Evolutionary conservation across 1,140 invertebrate species (phyloP).

Genomic region (Hypothenemus hampei): DNA sequence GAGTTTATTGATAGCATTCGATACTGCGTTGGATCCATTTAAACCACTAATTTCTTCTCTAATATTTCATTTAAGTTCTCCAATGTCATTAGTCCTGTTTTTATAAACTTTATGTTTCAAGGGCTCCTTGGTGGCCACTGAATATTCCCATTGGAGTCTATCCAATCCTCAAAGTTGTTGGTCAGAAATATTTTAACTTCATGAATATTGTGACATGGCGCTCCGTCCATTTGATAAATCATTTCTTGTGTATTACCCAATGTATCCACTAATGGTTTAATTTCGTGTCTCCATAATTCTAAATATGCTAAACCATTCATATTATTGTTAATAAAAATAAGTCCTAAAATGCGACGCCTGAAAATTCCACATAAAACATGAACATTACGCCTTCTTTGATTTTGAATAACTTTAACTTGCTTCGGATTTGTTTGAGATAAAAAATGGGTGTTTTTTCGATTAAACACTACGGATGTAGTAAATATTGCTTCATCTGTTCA

Average conservation of each 20-base stretch:
- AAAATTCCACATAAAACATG: background rate
- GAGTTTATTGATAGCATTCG: background rate
- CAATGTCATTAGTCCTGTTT: background rate
- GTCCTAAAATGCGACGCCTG: background rate
- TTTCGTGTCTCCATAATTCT: background rate
- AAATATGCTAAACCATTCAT: background rate
- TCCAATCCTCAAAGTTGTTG: background rate
- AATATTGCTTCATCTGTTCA: background rate
- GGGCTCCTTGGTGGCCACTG: no score
- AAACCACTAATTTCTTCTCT: background rate
- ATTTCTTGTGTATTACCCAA: background rate
- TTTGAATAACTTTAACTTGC: background rate
- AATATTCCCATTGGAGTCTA: background rate
- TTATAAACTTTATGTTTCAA: background rate
- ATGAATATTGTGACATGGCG: background rate
- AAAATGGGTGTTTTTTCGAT: background rate
- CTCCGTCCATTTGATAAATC: background rate
- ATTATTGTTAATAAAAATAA: background rate
- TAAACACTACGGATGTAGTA: background rate
- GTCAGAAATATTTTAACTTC: background rate
- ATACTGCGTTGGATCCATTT: background rate
- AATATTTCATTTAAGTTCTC: background rate
- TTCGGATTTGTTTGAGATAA: background rate
- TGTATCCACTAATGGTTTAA: background rate
- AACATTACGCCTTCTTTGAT: background rate